phyloP scores from a whole-genome alignment of 2,888 invertebrate species.

The Polyommatus iphigenia region DNA sequence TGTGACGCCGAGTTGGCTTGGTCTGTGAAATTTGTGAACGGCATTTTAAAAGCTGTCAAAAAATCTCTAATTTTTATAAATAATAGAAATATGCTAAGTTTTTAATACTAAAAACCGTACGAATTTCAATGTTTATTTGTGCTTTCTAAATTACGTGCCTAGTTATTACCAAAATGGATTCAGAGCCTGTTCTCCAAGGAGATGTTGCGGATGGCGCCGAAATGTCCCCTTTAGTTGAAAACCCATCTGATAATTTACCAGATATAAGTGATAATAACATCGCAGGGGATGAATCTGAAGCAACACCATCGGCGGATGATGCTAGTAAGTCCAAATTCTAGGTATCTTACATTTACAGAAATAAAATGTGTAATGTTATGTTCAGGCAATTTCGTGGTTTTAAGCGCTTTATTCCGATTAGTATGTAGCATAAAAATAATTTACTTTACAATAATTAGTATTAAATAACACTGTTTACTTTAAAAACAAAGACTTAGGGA shows the following conservation, averaged over 20 bases:
- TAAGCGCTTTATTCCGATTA: not conserved
- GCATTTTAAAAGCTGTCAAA: conserved; percentile 54
- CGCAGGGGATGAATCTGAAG: conserved; percentile 59
- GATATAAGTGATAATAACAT: conserved; percentile 65
- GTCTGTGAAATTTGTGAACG: conserved; percentile 39
- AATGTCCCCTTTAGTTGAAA: conserved; percentile 68
- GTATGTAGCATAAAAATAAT: not conserved
- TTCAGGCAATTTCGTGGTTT: conserved; percentile 5
- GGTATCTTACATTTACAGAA: conserved; percentile 33
- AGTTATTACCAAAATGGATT: conserved; percentile 59
- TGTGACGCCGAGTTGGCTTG: conserved; percentile 44
- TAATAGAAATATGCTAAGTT: conserved; percentile 52
- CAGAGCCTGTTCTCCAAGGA: conserved; percentile 63
- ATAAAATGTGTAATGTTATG: not conserved
- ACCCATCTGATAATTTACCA: conserved; percentile 59
- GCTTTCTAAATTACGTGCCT: conserved; percentile 42
- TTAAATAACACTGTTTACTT: not conserved
- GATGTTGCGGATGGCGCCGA: conserved; percentile 75
- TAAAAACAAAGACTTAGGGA: conserved; percentile 34
- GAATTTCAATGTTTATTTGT: conserved; percentile 59
- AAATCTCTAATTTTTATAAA: conserved; percentile 47
- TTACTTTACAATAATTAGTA: not conserved
- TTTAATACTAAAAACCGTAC: conserved; percentile 45
- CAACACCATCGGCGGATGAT: conserved; percentile 53
- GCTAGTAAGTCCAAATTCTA: conserved; percentile 49